Percentiles rank a stretch among this genome's conserved stretches.
Evolutionary conservation across 2,888 invertebrate genomes (phyloP).

Genomic region (Noctua janthina): DNA sequence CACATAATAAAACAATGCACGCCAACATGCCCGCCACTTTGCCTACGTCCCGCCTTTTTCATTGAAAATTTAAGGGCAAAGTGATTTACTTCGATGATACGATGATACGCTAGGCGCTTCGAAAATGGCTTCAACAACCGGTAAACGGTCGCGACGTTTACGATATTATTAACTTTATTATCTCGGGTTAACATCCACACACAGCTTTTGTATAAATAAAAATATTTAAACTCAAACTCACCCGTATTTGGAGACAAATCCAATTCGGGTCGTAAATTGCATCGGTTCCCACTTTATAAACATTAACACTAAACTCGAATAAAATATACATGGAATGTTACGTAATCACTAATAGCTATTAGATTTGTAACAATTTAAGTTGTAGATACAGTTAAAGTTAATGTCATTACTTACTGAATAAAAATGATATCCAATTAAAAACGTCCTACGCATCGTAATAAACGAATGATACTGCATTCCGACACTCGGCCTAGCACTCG

Average conservation of each 20-base stretch:
- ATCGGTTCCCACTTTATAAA: constrained; percentile 53
- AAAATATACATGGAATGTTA: constrained; percentile 71
- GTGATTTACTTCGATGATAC: constrained; percentile 56
- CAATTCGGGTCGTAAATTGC: constrained; percentile 36
- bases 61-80: constrained; percentile 65
- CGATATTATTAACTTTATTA: constrained; percentile 46
- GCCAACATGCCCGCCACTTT: constrained; percentile 60
- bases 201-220: neutral
- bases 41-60: constrained; percentile 60
- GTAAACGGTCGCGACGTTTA: constrained; percentile 31
- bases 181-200: constrained; percentile 28
- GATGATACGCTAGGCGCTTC: constrained; percentile 33
- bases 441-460: constrained; percentile 79
- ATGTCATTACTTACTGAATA: constrained; percentile 75
- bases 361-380: constrained; percentile 76
- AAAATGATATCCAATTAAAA: constrained; percentile 84
- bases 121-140: constrained; percentile 26
- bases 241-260: constrained; percentile 41
- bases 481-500: constrained; percentile 51
- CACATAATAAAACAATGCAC: constrained; percentile 79
- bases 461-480: constrained; percentile 70
- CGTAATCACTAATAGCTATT: constrained; percentile 71
- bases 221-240: constrained; percentile 38
- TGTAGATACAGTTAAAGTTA: constrained; percentile 71
- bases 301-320: constrained; percentile 62